These are phyloP conservation scores for Artemia sp. DNA, from an alignment of 2,888 invertebrate species.

Conservation along the genomic window DNA sequence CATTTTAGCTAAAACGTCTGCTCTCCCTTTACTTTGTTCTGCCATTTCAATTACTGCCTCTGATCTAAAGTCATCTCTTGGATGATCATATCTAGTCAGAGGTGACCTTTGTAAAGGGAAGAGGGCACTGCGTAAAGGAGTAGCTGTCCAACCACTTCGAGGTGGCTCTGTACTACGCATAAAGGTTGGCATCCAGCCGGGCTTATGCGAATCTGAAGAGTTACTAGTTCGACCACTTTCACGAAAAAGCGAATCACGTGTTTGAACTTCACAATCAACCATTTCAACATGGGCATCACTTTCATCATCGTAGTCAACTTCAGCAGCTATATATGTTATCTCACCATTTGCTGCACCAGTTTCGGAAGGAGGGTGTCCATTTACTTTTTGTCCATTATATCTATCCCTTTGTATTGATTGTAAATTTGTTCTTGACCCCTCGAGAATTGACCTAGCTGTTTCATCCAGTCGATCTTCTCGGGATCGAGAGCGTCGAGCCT, in stretches of 20 bases:
- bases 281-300: conserved; percentile 36
- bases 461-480: conserved; percentile 59
- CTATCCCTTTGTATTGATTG: conserved; percentile 27
- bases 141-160: conserved; percentile 1
- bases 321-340: conserved; percentile 22
- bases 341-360: conserved; percentile 14
- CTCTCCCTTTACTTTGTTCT: conserved; percentile 12
- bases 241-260: conserved; percentile 53
- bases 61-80: background rate
- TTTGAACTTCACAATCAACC: conserved; percentile 62
- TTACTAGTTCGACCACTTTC: conserved; percentile 11
- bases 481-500: conserved; percentile 38
- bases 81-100: background rate
- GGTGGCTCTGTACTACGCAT: conserved; percentile 9
- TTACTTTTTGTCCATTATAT: conserved; percentile 27
- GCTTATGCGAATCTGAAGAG: background rate
- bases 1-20: conserved; percentile 13
- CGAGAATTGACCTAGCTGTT: conserved; percentile 34
- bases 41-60: conserved; percentile 2
- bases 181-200: conserved; percentile 1
- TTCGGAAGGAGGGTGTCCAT: conserved; percentile 18
- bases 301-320: conserved; percentile 25
- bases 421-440: background rate
- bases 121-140: conserved; percentile 10
- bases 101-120: conserved; percentile 8